Percentiles rank a stretch among this genome's conserved stretches.
These are phyloP conservation scores for Panthera tigris DNA, from an alignment of 2,113 vertebrate species.

Conservation along the genomic window DNA sequence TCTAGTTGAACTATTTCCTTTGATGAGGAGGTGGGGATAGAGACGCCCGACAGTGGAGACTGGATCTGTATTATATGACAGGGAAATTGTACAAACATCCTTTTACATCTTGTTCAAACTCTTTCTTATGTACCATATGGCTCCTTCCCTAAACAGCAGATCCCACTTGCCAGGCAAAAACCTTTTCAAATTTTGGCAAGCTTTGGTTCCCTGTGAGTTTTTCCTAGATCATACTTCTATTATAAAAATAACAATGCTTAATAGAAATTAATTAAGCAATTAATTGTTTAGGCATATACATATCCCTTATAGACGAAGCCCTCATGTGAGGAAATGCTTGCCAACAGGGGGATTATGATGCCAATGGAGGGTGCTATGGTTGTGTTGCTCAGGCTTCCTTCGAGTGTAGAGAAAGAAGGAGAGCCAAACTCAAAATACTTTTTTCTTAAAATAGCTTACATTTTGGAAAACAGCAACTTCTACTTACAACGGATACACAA, in stretches of 20 bases:
- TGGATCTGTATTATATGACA: background rate
- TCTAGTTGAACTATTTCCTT: background rate
- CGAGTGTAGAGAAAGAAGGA: background rate
- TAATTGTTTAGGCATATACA: background rate
- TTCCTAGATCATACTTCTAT: background rate
- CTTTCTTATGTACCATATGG: background rate
- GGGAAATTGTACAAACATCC: background rate
- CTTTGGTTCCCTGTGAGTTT: slow-evolving; percentile 26
- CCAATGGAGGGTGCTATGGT: background rate
- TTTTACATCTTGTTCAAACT: background rate
- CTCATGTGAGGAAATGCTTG: background rate
- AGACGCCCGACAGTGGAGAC: background rate
- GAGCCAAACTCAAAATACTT: background rate
- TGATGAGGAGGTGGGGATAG: background rate
- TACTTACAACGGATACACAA: background rate
- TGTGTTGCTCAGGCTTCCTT: background rate
- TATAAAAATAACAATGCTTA: background rate
- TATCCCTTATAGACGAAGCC: background rate
- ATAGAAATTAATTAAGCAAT: background rate
- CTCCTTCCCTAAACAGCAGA: background rate
- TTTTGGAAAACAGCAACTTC: slow-evolving; percentile 15
- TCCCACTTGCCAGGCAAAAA: background rate
- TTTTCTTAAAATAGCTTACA: background rate
- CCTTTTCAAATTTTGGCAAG: background rate
- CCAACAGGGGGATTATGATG: background rate